Base-by-base conservation (phyloP, 2,888 invertebrate genomes). In the Molorchus minor region DNA sequence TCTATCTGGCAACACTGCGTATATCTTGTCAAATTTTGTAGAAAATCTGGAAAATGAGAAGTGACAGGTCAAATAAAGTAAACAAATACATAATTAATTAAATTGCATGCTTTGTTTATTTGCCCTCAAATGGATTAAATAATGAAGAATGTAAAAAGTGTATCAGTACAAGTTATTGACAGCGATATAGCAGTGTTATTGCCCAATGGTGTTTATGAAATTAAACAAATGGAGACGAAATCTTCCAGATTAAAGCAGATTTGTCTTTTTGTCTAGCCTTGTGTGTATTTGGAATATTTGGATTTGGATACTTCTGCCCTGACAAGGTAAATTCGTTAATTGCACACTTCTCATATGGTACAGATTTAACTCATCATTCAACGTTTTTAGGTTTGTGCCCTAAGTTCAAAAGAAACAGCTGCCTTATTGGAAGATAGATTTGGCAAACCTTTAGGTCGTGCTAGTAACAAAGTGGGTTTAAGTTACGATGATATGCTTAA, bases 271-370 rank as follows among this genome's bases (percentile, higher is more conserved):
- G 93, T 83, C 85, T 93, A 76, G 85, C 90, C 73, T 85, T 94
- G 76, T 91, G 92, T 70, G 85, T 94, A 67, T 90, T 91, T 79
- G 93, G 94, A 69, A 93, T 94, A 81, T 87, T 94, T 71, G 94
- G 92, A 75, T 91, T 94, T 79, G 93, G 94, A 75, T 94, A 93
- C 81, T 93, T 93, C 78, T 94, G 93, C 79, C 92, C 93, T 67
- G 93, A 94, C 80, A 91, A 92, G 85, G 90, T 91, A 76, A 40
- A n/a, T 36, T 12, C 33, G 21, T 40, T 13, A 21, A 33, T 17
- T 46, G 33, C 54, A 38, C 38, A 56, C 21, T 41, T 30, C 12
- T 49, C 12, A 33, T 35, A 33, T 40, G 5, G 20, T 41, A 20
- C 16, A 40, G 7, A 44, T 41, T 44, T 30, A 41, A 54, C 13